Conservation (phyloP, 2,888 invertebrate genomes). For the Brenthis daphne region DNA sequence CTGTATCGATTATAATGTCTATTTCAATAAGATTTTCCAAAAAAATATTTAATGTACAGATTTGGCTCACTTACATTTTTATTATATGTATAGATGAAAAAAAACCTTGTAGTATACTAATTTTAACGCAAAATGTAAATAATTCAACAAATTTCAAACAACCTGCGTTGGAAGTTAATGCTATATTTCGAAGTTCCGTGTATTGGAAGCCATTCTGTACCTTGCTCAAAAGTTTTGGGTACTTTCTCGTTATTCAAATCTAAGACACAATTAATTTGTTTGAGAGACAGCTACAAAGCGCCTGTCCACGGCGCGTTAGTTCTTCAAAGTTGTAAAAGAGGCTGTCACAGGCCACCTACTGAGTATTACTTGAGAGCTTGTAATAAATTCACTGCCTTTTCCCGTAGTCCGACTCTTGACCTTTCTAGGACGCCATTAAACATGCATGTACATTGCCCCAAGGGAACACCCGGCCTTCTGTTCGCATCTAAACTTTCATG, state of each 20-base stretch:
- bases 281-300: conserved; percentile 78
- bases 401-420: conserved; percentile 61
- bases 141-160: conserved; percentile 7
- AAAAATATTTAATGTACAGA: too few species aligned
- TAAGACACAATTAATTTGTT: conserved; percentile 79
- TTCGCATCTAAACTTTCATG: conserved; percentile 73
- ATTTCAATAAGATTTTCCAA: too few species aligned
- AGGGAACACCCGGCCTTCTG: conserved; percentile 66
- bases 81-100: neutral
- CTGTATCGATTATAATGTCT: too few species aligned
- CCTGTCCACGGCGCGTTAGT: conserved; percentile 68
- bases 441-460: conserved; percentile 73
- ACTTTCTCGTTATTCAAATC: conserved; percentile 70
- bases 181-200: conserved; percentile 35
- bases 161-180: conserved; percentile 44
- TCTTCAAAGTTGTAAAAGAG: conserved; percentile 68
- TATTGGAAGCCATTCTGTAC: conserved; percentile 55
- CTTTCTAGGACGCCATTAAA: conserved; percentile 78
- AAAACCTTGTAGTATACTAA: neutral
- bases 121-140: neutral
- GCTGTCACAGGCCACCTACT: conserved; percentile 57
- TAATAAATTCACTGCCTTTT: conserved; percentile 70
- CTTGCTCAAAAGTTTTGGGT: conserved; percentile 64
- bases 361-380: conserved; percentile 62
- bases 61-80: too few species aligned